Base-by-base conservation (phyloP, 2,888 invertebrate species). In the Lasioglossum marginatum region DNA sequence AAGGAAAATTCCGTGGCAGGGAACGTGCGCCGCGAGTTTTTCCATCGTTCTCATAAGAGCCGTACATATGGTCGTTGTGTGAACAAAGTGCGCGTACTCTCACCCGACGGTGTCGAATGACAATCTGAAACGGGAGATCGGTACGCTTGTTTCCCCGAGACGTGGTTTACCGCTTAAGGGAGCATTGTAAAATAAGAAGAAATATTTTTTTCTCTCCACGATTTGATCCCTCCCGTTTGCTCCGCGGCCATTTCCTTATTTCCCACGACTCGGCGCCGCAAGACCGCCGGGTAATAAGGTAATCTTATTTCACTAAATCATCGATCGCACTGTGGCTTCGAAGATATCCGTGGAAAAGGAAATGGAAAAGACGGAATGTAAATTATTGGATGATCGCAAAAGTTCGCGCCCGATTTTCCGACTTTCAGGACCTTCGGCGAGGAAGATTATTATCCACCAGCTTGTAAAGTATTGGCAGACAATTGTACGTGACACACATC, bases 141-240 rank as follows among this genome's bases (percentile, higher is more conserved):
- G 19, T 74, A 72, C 77, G 79, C 74, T 77, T 43, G 77, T 77
- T 83, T 79, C 82, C 71, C 71, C 78, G 81, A 45, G 78, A 73
- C 85, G 85, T 78, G 88, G 82, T 85, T 87, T 85, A 87, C 87
- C 90, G 90, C 88, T 83, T 75, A 79, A 77, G 63, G 74, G 79
- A 77, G 45, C 79, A 82, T 70, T 77, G 70, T 78, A 76, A 78
- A 83, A 83, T 75, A 80, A 83, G 76, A 81, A 48, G 19, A 8
- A 16, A 79, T 57, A 52, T 77, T 86, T 83, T 87, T 83, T 87
- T 4, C 43, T 87, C 74, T 63, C 19, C 73, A 14, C 27, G 48
- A 48, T 76, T 75, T 31, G 16, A 66, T 70, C 43, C 72, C 37
- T n/a, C 34, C 57, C 4, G n/a, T 23, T 70, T 37, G 27, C 40